phyloP scores from a whole-genome alignment of 2,797 vertebrate genomes.

The Poliocrania exsul region DNA sequence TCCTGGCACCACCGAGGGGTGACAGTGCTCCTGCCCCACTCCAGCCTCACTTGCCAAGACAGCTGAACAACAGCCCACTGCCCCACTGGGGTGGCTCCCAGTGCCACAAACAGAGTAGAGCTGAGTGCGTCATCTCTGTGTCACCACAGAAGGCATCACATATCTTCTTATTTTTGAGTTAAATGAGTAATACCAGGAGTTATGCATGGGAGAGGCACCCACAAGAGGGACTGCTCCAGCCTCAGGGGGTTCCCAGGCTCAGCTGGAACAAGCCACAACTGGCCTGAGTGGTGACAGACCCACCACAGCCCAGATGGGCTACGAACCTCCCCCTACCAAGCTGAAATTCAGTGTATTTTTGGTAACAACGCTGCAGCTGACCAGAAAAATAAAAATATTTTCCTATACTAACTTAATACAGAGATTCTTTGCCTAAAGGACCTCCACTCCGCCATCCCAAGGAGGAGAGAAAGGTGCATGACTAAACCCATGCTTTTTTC shows the following conservation, averaged over 20 bases:
- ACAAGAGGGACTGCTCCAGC: not conserved
- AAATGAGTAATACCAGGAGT: not conserved
- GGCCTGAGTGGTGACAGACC: not conserved
- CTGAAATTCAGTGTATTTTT: not conserved
- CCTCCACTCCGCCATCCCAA: rapidly evolving
- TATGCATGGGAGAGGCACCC: not conserved
- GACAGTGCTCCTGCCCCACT: not conserved
- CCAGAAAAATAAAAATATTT: not conserved
- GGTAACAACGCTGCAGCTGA: not conserved
- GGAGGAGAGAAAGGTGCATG: not conserved
- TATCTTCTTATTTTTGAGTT: not conserved
- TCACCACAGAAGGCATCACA: not conserved
- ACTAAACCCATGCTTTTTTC: rapidly evolving
- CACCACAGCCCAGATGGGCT: not conserved
- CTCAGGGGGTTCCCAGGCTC: not conserved
- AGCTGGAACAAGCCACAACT: not conserved
- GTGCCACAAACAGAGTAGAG: rapidly evolving
- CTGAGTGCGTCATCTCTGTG: not conserved
- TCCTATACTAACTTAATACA: no score
- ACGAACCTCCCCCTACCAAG: rapidly evolving
- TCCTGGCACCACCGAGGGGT: rapidly evolving
- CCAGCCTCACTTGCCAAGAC: not conserved
- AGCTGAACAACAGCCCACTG: not conserved
- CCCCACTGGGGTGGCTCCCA: not conserved
- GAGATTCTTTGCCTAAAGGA: not conserved